phyloP scores from a whole-genome alignment of 1,140 invertebrate species.

The Theocolax elegans region DNA sequence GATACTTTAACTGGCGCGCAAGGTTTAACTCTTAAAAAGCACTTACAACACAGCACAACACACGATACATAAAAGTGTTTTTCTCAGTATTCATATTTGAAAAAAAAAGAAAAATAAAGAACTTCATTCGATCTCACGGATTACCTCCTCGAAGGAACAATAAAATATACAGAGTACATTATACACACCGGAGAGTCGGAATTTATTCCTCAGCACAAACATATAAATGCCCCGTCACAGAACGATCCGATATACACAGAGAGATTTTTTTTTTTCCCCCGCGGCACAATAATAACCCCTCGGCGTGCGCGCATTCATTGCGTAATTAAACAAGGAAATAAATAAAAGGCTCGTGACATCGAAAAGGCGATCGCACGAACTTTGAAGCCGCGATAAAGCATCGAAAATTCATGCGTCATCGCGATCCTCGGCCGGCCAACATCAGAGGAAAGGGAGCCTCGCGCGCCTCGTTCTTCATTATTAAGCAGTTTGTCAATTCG shows the following conservation, averaged over 20 bases:
- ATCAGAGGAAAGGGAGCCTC: slow-evolving; percentile 8
- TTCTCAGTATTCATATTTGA: slow-evolving; percentile 14
- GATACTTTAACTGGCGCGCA: too few relatives aligned
- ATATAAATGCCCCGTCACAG: slow-evolving; percentile 30
- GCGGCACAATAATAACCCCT: neutral
- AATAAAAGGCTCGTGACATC: slow-evolving; percentile 34
- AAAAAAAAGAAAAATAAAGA: slow-evolving; percentile 7
- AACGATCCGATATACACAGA: slow-evolving; percentile 16
- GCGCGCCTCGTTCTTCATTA: slow-evolving; percentile 34
- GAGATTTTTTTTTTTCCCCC: neutral
- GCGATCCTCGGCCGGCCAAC: slow-evolving; percentile 8
- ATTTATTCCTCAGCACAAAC: slow-evolving; percentile 12
- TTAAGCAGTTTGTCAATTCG: slow-evolving; percentile 40
- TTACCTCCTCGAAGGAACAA: slow-evolving; percentile 12
- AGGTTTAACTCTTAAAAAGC: neutral
- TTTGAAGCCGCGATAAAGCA: slow-evolving; percentile 27
- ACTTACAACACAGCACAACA: neutral
- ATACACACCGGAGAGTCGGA: neutral
- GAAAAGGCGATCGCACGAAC: slow-evolving; percentile 24
- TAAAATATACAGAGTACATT: slow-evolving; percentile 27
- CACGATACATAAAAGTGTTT: slow-evolving; percentile 4
- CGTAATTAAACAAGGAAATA: slow-evolving; percentile 39
- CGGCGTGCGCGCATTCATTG: slow-evolving; percentile 33
- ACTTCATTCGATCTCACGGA: slow-evolving; percentile 22
- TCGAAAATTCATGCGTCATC: slow-evolving; percentile 33